Percentiles rank a stretch among this genome's conserved stretches.
These are phyloP conservation scores for Nymphalis c-album DNA, from an alignment of 2,888 invertebrate species.

Conservation along the genomic window DNA sequence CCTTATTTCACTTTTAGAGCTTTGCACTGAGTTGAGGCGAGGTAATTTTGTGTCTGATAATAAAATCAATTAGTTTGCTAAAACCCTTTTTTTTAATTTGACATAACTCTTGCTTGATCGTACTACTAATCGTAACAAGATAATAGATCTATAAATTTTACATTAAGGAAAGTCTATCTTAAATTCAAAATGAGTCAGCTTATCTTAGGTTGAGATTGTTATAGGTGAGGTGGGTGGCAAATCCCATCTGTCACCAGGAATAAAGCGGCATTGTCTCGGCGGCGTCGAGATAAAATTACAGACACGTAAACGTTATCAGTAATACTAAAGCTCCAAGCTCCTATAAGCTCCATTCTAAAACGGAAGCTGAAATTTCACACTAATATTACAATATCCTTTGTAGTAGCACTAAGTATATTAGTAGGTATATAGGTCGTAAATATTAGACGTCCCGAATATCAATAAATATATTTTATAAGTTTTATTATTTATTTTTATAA, in stretches of 20 bases:
- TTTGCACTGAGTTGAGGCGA: slow-evolving; percentile 50
- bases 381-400: slow-evolving; percentile 26
- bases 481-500: background rate
- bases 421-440: slow-evolving; percentile 1
- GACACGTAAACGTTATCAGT: slow-evolving; percentile 57
- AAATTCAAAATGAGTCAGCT: slow-evolving; percentile 23
- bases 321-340: slow-evolving; percentile 33
- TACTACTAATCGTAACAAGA: too few species aligned
- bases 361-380: slow-evolving; percentile 32
- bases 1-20: slow-evolving; percentile 66
- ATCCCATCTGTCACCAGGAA: slow-evolving; percentile 57
- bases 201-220: slow-evolving; percentile 42
- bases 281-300: slow-evolving; percentile 58
- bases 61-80: background rate
- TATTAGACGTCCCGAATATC: too few species aligned
- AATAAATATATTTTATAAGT: background rate
- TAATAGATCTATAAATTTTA: slow-evolving; percentile 6
- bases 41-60: slow-evolving; percentile 63
- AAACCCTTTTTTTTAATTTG: background rate
- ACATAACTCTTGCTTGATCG: background rate
- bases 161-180: slow-evolving; percentile 4
- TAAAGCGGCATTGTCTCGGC: slow-evolving; percentile 54
- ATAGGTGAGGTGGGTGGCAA: slow-evolving; percentile 47
- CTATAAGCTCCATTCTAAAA: slow-evolving; percentile 34
- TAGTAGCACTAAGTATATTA: slow-evolving; percentile 1